A percentile compares a stretch with the other conserved stretches of the same genome.
phyloP scores from a whole-genome alignment of 2,797 vertebrate species.

The Pseudochaenichthys georgianus region DNA sequence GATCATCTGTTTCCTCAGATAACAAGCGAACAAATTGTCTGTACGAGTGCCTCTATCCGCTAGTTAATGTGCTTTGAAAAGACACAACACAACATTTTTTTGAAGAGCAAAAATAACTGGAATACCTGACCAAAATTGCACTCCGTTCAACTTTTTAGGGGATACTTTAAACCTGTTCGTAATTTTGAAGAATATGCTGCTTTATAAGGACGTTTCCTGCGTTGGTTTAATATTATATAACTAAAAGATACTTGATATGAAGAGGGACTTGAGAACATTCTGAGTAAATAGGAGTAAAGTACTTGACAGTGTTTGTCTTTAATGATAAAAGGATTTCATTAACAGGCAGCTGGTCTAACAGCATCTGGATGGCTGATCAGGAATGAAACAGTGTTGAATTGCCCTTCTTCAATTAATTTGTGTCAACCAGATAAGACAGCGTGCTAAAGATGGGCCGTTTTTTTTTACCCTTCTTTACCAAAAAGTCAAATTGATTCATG shows the following conservation, averaged over 20 bases:
- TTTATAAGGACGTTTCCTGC: neutral
- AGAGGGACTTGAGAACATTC: slow-evolving; percentile 11
- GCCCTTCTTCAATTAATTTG: slow-evolving; percentile 23
- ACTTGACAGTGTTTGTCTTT: slow-evolving; percentile 9
- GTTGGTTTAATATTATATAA: neutral
- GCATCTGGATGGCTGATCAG: slow-evolving; percentile 34
- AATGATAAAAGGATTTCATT: slow-evolving; percentile 30
- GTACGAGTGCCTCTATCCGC: neutral
- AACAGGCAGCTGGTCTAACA: slow-evolving; percentile 2
- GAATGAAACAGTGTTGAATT: neutral
- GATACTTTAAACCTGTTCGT: neutral
- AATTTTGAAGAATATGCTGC: slow-evolving; percentile 23
- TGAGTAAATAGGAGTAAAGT: slow-evolving; percentile 9
- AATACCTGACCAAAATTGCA: slow-evolving; percentile 21
- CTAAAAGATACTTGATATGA: slow-evolving; percentile 18
- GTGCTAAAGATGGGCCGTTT: neutral
- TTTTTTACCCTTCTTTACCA: slow-evolving; percentile 33
- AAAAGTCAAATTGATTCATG: slow-evolving; percentile 14
- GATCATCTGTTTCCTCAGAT: slow-evolving; percentile 30
- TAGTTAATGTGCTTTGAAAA: slow-evolving; percentile 3
- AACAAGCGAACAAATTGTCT: slow-evolving; percentile 23
- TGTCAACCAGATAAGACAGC: slow-evolving; percentile 24
- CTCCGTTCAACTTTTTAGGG: neutral
- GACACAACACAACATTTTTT: slow-evolving; percentile 27
- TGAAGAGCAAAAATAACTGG: slow-evolving; percentile 22